phyloP scores from a whole-genome alignment of 2,113 vertebrate species.

The Solea senegalensis region DNA sequence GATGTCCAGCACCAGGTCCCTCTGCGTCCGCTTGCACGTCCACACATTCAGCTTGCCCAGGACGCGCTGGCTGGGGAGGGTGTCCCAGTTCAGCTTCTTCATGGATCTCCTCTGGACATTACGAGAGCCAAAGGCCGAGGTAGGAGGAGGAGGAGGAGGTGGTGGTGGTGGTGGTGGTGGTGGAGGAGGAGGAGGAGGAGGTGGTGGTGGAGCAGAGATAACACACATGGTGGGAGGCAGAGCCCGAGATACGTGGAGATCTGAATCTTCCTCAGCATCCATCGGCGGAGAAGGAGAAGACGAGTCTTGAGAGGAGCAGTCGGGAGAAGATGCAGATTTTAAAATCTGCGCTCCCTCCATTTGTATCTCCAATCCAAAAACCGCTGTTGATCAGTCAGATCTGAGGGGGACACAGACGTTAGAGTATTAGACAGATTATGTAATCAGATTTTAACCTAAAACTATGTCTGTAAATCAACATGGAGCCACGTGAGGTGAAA shows the following conservation, averaged over 20 bases:
- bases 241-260: slow-evolving; percentile 9
- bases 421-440: background rate
- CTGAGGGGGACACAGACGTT: slow-evolving; percentile 27
- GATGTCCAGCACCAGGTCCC: slow-evolving; percentile 80
- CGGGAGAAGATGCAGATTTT: slow-evolving; percentile 28
- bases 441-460: too few relatives aligned
- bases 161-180: slow-evolving; percentile 27
- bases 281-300: slow-evolving; percentile 4
- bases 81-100: slow-evolving; percentile 86
- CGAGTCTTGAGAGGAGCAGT: slow-evolving; percentile 22
- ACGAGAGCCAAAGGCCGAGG: slow-evolving; percentile 23
- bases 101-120: slow-evolving; percentile 70
- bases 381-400: slow-evolving; percentile 14
- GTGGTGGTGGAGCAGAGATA: slow-evolving; percentile 30
- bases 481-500: too few relatives aligned
- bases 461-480: too few relatives aligned
- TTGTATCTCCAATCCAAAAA: slow-evolving; percentile 24
- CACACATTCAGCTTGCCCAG: slow-evolving; percentile 83
- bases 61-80: slow-evolving; percentile 82
- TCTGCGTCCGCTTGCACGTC: slow-evolving; percentile 71
- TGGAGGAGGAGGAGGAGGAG: background rate
- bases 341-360: slow-evolving; percentile 66
- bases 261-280: slow-evolving; percentile 25
- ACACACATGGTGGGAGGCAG: slow-evolving; percentile 7
- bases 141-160: slow-evolving; percentile 33